Percentiles rank a stretch among this genome's conserved stretches.
These are phyloP conservation scores for Oenanthe melanoleuca DNA, from an alignment of 2,113 vertebrate genomes.

Conservation along the genomic window DNA sequence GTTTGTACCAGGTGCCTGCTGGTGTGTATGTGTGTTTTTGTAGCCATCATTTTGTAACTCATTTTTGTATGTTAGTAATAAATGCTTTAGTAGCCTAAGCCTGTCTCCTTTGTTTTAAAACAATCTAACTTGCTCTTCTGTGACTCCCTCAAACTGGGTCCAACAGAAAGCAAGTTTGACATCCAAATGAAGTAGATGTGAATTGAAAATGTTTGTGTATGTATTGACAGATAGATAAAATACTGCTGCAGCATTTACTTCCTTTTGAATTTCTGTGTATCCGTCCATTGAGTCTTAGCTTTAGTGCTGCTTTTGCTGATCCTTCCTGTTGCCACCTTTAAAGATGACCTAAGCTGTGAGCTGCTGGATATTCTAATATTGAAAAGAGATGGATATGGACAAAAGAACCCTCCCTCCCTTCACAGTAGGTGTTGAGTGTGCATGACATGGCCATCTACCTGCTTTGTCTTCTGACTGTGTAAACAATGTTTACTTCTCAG, in stretches of 20 bases:
- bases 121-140: conserved; percentile 41
- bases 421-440: not conserved
- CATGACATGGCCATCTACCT: not conserved
- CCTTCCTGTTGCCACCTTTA: not conserved
- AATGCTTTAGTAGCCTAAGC: conserved; percentile 65
- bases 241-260: not conserved
- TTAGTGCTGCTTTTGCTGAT: not conserved
- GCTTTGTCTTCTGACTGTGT: not conserved
- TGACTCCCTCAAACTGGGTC: not conserved
- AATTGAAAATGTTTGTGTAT: not conserved
- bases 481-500: not conserved
- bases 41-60: conserved; percentile 14
- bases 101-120: conserved; percentile 50
- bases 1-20: conserved; percentile 62
- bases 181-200: not conserved
- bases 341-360: not conserved
- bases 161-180: conserved; percentile 42
- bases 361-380: not conserved
- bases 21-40: not conserved
- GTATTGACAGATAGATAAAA: not conserved
- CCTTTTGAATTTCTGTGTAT: not conserved
- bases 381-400: not conserved
- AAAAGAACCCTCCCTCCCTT: not conserved
- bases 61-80: conserved; percentile 63
- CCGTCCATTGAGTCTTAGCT: not conserved